A percentile compares a stretch with the other conserved stretches of the same genome.
These are phyloP conservation scores for Paradoxurus hermaphroditus DNA, from an alignment of 2,113 vertebrate genomes.

Conservation along the genomic window DNA sequence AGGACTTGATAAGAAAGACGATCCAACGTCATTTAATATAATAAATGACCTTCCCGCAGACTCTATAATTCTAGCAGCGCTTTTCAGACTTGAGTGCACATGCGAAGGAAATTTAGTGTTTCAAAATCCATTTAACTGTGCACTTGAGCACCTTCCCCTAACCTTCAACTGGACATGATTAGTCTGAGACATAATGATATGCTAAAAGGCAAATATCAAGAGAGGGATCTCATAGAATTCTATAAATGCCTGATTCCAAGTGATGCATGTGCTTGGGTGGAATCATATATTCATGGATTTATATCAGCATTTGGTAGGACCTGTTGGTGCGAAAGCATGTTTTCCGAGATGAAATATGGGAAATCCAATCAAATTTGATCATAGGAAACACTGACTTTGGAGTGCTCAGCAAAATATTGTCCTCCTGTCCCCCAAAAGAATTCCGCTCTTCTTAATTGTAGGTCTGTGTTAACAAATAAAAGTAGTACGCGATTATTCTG, in stretches of 20 bases:
- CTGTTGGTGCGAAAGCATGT: neutral
- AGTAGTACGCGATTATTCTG: neutral
- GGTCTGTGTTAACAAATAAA: neutral
- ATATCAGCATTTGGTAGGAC: neutral
- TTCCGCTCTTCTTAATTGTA: neutral
- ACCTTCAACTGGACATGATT: neutral
- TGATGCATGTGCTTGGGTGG: neutral
- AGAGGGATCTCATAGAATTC: neutral
- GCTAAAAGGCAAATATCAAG: neutral
- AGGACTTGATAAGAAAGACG: neutral
- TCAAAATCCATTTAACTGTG: neutral
- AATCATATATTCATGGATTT: neutral
- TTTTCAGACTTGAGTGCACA: neutral
- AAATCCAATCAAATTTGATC: neutral
- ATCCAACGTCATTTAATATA: neutral
- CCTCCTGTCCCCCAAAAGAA: neutral
- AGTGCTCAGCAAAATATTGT: neutral
- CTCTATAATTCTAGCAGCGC: neutral
- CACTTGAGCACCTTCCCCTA: neutral
- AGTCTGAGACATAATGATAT: neutral
- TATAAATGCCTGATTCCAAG: neutral
- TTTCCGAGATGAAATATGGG: neutral
- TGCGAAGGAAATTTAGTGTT: neutral
- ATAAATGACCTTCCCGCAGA: neutral
- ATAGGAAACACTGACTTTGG: neutral